phyloP scores from a whole-genome alignment of 1,140 invertebrate genomes.

The Ceratina japonica region DNA sequence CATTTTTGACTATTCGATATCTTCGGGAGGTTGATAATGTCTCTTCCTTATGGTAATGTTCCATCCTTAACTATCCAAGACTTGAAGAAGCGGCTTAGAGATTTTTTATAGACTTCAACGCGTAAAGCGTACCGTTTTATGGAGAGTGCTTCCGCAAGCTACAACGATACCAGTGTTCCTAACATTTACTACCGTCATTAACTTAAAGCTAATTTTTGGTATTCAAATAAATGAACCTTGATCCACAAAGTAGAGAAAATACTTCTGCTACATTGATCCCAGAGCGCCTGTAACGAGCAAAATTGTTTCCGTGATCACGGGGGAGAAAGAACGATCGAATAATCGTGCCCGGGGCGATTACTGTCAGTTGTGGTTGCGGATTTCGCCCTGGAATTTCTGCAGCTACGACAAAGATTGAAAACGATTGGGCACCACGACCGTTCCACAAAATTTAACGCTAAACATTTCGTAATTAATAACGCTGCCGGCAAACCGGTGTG shows the following conservation, averaged over 20 bases:
- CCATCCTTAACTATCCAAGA: no score
- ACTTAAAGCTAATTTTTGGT: no score
- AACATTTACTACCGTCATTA: no score
- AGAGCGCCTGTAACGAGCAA: neutral
- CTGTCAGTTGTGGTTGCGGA: slow-evolving; percentile 51
- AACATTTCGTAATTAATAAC: slow-evolving; percentile 77
- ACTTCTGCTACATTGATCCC: no score
- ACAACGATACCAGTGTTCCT: no score
- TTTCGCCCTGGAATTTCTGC: slow-evolving; percentile 35
- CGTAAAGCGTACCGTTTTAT: no score
- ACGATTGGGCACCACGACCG: slow-evolving; percentile 52
- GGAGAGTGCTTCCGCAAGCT: no score
- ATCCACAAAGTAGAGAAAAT: no score
- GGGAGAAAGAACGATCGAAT: neutral
- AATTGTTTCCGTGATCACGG: neutral
- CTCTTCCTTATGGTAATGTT: neutral
- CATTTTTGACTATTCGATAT: neutral
- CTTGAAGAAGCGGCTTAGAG: no score
- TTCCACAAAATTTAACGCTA: slow-evolving; percentile 77
- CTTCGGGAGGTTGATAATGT: neutral
- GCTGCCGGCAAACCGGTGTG: slow-evolving; percentile 61
- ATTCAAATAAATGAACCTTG: no score
- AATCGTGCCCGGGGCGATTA: slow-evolving; percentile 9
- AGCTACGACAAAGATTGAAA: slow-evolving; percentile 21
- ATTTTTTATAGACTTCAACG: no score